A percentile compares a stretch with the other conserved stretches of the same genome.
These are phyloP conservation scores for Pantala flavescens DNA, from an alignment of 1,140 invertebrate genomes.

Conservation along the genomic window DNA sequence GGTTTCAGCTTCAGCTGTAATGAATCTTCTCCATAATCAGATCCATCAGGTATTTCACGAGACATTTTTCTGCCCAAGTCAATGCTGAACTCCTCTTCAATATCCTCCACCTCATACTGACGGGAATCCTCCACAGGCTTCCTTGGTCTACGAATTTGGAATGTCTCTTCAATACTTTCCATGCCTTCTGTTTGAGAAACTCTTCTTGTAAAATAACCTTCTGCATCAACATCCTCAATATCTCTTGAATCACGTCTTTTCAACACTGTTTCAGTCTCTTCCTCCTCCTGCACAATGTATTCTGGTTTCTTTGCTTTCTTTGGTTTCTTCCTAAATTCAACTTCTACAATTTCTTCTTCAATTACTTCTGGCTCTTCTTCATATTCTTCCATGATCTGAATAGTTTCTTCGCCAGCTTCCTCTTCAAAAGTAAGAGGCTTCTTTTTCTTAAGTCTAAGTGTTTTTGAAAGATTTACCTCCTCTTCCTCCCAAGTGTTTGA, in stretches of 20 bases:
- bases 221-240: not conserved
- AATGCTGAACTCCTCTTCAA: slow-evolving; percentile 43
- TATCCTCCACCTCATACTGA: slow-evolving; percentile 42
- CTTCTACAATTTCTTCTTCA: slow-evolving; percentile 27
- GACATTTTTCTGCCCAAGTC: slow-evolving; percentile 38
- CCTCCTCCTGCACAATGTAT: slow-evolving; percentile 34
- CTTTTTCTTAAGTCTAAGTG: slow-evolving; percentile 63
- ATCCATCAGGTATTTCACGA: slow-evolving; percentile 28
- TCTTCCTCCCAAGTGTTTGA: slow-evolving; percentile 74
- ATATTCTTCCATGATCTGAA: slow-evolving; percentile 36
- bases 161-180: slow-evolving; percentile 47
- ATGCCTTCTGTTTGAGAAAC: slow-evolving; percentile 27
- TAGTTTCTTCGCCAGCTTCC: slow-evolving; percentile 58
- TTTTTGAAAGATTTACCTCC: slow-evolving; percentile 72
- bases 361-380: slow-evolving; percentile 39
- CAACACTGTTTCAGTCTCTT: slow-evolving; percentile 30
- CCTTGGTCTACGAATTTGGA: slow-evolving; percentile 42
- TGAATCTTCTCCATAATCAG: slow-evolving; percentile 47
- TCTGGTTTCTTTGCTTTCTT: slow-evolving; percentile 30
- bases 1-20: slow-evolving; percentile 45
- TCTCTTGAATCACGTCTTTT: not conserved
- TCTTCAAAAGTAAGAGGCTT: slow-evolving; percentile 55
- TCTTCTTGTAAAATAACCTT: not conserved
- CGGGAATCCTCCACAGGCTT: slow-evolving; percentile 39
- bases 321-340: slow-evolving; percentile 23